A percentile compares a stretch with the other conserved stretches of the same genome.
Conservation (phyloP, 1,140 invertebrate genomes). For the Delia radicum region DNA sequence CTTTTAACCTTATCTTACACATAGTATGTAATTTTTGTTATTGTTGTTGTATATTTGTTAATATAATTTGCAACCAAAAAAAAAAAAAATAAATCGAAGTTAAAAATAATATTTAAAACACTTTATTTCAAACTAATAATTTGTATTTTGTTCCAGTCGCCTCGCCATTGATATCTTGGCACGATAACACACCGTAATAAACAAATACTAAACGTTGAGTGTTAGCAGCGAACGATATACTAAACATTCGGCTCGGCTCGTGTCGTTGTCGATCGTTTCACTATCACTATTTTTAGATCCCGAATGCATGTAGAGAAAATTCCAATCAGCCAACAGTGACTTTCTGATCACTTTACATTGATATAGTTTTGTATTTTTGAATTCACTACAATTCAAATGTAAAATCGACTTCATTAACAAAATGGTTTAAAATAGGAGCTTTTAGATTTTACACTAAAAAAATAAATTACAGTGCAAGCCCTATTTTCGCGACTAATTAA, state of each 20-base stretch:
- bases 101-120: neutral
- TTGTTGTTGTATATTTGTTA: neutral
- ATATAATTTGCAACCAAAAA: neutral
- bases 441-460: too few species aligned
- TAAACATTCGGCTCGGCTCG: neutral
- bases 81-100: neutral
- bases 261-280: neutral
- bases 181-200: neutral
- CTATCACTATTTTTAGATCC: neutral
- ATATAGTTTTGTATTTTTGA: too few species aligned
- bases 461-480: too few species aligned
- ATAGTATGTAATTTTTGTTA: neutral
- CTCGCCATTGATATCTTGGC: neutral
- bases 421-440: too few species aligned
- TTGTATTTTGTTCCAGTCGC: neutral
- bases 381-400: too few species aligned
- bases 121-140: neutral
- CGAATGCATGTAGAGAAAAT: too few species aligned
- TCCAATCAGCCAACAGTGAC: too few species aligned
- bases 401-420: too few species aligned
- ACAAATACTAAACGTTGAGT: neutral
- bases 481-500: too few species aligned
- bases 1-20: neutral
- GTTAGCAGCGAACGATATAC: too few species aligned
- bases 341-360: too few species aligned